phyloP scores from a whole-genome alignment of 2,113 vertebrate species.

The Clarias magur region DNA sequence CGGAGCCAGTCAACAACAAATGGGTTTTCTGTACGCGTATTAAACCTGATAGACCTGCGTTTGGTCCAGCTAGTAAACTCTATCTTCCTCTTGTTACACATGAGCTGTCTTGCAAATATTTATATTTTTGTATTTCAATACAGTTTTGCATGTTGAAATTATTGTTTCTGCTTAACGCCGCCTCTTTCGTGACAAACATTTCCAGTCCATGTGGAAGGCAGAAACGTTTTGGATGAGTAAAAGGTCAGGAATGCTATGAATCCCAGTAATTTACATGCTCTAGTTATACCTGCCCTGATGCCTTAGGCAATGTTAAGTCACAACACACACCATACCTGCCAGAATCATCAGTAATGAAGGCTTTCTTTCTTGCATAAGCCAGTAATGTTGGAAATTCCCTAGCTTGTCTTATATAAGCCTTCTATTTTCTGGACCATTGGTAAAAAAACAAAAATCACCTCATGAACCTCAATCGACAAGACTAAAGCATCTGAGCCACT shows the following conservation, averaged over 20 bases:
- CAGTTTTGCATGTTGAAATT: not conserved
- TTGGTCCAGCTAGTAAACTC: constrained; percentile 61
- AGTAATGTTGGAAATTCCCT: not conserved
- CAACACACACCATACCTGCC: not conserved
- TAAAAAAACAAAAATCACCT: not conserved
- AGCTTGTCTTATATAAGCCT: not conserved
- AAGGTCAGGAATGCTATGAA: not conserved
- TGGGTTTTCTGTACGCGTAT: constrained; percentile 48
- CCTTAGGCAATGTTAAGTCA: not conserved
- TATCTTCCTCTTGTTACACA: not conserved
- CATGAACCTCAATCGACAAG: not conserved
- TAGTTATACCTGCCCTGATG: not conserved
- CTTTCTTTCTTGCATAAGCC: not conserved
- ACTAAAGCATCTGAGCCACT: not conserved
- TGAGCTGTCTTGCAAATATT: constrained; percentile 5
- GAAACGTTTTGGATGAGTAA: not conserved
- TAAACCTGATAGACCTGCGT: constrained; percentile 62
- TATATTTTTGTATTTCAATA: not conserved
- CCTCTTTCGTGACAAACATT: not conserved
- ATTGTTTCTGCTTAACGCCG: not conserved
- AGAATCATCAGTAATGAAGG: not conserved
- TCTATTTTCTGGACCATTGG: not conserved
- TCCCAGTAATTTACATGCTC: not conserved
- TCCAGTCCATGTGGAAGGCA: not conserved
- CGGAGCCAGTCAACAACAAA: not conserved